Percentiles rank a stretch among this genome's conserved stretches.
Evolutionary conservation across 2,888 invertebrate genomes (phyloP).

Genomic region (Troides oblongomaculatus): DNA sequence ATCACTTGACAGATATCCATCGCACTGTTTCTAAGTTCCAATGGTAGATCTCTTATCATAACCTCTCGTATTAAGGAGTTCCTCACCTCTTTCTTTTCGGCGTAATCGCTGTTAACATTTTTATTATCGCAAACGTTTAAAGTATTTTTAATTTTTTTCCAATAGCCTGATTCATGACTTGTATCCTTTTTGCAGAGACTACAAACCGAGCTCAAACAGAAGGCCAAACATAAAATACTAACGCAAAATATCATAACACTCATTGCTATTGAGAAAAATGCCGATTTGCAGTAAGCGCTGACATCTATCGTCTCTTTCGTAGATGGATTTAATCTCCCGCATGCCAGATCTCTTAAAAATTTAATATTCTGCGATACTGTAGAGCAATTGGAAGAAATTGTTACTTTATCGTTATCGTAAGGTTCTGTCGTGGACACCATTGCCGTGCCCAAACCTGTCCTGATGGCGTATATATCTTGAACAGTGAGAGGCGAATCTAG

Average conservation of each 20-base stretch:
- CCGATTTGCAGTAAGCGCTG: conserved; percentile 43
- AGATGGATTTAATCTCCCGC: conserved; percentile 49
- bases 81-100: conserved; percentile 43
- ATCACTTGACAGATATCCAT: conserved; percentile 56
- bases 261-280: conserved; percentile 46
- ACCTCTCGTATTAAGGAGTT: conserved; percentile 58
- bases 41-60: conserved; percentile 55
- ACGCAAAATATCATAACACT: conserved; percentile 44
- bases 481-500: conserved; percentile 49
- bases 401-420: conserved; percentile 35
- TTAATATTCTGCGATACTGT: conserved; percentile 63
- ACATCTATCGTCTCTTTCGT: conserved; percentile 43
- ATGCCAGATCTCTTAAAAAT: conserved; percentile 53
- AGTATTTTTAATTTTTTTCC: conserved; percentile 31
- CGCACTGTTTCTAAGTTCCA: conserved; percentile 53
- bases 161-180: conserved; percentile 37
- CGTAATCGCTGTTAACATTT: conserved; percentile 26
- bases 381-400: conserved; percentile 54
- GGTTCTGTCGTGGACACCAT: conserved; percentile 18
- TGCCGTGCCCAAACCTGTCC: conserved; percentile 48
- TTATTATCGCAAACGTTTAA: conserved; percentile 34
- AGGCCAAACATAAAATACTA: conserved; percentile 26
- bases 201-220: conserved; percentile 40
- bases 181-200: conserved; percentile 43
- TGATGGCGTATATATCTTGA: conserved; percentile 57